phyloP scores from a whole-genome alignment of 2,113 vertebrate genomes.

The Solea senegalensis region DNA sequence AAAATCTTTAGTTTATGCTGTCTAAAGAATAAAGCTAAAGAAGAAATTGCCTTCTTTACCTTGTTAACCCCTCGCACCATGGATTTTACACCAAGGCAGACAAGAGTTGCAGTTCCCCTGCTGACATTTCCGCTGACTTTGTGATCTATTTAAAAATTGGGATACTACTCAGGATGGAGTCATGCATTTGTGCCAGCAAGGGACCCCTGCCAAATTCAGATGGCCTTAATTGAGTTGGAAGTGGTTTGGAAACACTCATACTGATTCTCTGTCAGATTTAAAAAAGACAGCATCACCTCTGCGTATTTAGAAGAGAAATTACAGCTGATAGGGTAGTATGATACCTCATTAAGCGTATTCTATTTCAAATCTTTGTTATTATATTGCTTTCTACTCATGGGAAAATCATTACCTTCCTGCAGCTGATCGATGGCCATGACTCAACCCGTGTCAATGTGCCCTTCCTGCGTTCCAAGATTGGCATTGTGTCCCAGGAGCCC shows the following conservation, averaged over 20 bases:
- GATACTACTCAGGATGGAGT: slow-evolving; percentile 26
- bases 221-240: slow-evolving; percentile 64
- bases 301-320: slow-evolving; percentile 34
- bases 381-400: slow-evolving; percentile 44
- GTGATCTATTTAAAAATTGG: slow-evolving; percentile 14
- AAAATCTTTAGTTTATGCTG: too few species aligned
- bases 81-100: too few species aligned
- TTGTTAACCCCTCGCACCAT: too few species aligned
- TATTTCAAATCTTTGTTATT: slow-evolving; percentile 43
- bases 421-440: slow-evolving; percentile 82
- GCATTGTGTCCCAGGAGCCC: slow-evolving; percentile 85
- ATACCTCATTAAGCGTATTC: slow-evolving; percentile 56
- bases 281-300: slow-evolving; percentile 55
- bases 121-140: slow-evolving; percentile 52
- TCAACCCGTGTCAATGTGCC: slow-evolving; percentile 72
- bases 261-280: slow-evolving; percentile 47
- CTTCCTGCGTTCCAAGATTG: slow-evolving; percentile 85
- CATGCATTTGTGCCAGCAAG: slow-evolving; percentile 43
- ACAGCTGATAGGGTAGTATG: slow-evolving; percentile 32
- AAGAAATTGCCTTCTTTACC: too few species aligned
- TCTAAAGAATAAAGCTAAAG: too few species aligned
- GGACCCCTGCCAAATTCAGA: slow-evolving; percentile 62
- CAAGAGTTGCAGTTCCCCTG: too few species aligned
- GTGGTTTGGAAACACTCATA: slow-evolving; percentile 50
- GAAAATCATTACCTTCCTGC: slow-evolving; percentile 57